These are phyloP conservation scores for Acipenser transmontanus DNA, from an alignment of 2,797 vertebrate species.

Conservation along the genomic window DNA sequence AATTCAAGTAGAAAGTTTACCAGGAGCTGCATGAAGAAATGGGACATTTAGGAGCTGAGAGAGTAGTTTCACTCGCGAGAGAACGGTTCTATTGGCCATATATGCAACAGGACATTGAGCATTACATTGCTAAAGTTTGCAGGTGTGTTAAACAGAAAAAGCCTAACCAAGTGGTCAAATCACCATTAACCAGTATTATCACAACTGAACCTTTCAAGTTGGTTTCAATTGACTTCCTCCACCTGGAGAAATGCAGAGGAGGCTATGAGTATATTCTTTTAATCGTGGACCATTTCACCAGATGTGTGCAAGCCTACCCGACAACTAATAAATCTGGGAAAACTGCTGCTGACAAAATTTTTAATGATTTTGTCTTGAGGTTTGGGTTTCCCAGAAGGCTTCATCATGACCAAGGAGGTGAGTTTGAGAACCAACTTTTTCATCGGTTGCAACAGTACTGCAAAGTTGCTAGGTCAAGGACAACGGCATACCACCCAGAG, in stretches of 20 bases:
- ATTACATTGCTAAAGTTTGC: neutral
- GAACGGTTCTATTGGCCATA: neutral
- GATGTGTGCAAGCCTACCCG: neutral
- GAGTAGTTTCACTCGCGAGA: neutral
- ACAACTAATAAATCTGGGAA: neutral
- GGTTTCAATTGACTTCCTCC: neutral
- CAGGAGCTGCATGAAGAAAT: neutral
- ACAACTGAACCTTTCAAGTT: neutral
- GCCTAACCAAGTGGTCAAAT: too few relatives aligned
- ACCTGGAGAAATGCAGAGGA: neutral
- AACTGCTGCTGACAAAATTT: neutral
- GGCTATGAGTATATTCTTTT: neutral
- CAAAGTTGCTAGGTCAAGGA: neutral
- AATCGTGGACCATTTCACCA: neutral
- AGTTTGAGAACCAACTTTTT: conserved; percentile 13
- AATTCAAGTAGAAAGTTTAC: neutral
- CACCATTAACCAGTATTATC: neutral
- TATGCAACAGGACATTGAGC: neutral
- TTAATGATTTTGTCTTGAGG: neutral
- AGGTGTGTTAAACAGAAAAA: neutral
- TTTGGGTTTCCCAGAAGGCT: conserved; percentile 2
- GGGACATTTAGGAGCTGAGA: neutral
- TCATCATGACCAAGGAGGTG: conserved; percentile 1
- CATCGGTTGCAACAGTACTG: neutral
- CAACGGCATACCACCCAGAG: conserved; percentile 2